Percentiles rank a stretch among this genome's conserved stretches.
Conservation (phyloP, 2,797 vertebrate species). For the Hypotaenidia okinawae region DNA sequence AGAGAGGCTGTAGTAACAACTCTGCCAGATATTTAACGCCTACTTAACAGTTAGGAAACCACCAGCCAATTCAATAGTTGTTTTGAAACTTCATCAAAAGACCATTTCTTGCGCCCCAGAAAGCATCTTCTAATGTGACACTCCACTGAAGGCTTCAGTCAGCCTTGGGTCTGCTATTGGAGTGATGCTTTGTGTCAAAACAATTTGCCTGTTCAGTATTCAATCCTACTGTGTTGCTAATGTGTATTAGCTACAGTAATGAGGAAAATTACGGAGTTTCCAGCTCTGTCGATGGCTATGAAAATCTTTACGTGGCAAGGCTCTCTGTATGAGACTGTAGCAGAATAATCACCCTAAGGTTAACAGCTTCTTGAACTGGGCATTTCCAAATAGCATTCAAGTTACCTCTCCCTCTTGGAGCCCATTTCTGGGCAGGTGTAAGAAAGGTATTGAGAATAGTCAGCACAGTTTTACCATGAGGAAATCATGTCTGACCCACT, state of each 20-base stretch:
- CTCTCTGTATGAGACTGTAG: background rate
- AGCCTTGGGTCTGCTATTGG: background rate
- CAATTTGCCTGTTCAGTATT: background rate
- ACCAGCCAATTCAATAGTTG: background rate
- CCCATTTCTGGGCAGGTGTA: rapidly evolving
- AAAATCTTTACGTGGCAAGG: background rate
- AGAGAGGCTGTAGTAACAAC: background rate
- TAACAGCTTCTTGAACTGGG: background rate
- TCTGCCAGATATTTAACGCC: background rate
- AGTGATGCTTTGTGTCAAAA: background rate
- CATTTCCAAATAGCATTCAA: background rate
- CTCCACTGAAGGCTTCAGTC: background rate
- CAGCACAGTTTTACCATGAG: background rate
- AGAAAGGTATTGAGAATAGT: background rate
- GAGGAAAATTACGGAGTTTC: background rate
- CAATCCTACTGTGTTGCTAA: background rate
- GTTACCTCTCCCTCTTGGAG: background rate
- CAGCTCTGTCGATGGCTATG: background rate
- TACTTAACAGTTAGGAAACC: background rate
- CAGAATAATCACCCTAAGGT: background rate
- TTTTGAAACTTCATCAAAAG: background rate
- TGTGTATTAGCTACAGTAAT: background rate
- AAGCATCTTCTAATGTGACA: background rate
- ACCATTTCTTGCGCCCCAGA: rapidly evolving
- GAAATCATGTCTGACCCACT: background rate